A percentile compares a stretch with the other conserved stretches of the same genome.
Conservation (phyloP, 2,797 vertebrate genomes). For the Petrocephalus schoutedeni region DNA sequence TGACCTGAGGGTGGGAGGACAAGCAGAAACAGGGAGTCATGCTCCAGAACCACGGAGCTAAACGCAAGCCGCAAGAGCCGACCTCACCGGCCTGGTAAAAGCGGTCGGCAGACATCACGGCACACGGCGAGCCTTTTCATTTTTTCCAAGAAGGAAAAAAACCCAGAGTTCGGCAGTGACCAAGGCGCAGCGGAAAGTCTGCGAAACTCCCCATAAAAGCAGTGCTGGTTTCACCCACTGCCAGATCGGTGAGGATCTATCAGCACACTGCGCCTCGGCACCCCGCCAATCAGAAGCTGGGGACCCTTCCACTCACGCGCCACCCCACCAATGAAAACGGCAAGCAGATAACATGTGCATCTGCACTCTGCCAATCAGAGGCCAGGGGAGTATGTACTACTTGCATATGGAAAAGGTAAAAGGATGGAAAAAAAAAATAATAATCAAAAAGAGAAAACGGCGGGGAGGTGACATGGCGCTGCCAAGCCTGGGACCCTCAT, state of each 20-base stretch:
- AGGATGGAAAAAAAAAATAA: not conserved
- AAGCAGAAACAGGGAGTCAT: slow-evolving; percentile 1
- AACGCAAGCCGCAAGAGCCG: not conserved
- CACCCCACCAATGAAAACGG: slow-evolving; percentile 7
- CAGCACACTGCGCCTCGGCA: slow-evolving; percentile 19
- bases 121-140: slow-evolving; percentile 36
- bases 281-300: not conserved
- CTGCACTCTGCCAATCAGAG: not conserved
- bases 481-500: slow-evolving; percentile 46
- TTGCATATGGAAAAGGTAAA: not conserved
- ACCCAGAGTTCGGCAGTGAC: slow-evolving; percentile 43
- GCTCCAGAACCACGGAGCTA: not conserved
- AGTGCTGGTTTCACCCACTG: slow-evolving; percentile 53
- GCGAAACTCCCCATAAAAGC: slow-evolving; percentile 59
- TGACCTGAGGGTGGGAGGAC: slow-evolving; percentile 63
- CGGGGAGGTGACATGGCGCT: slow-evolving; percentile 29
- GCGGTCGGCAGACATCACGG: not conserved
- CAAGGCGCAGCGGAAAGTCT: slow-evolving; percentile 48
- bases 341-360: not conserved
- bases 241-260: slow-evolving; percentile 52
- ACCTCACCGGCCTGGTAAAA: not conserved
- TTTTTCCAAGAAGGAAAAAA: slow-evolving; percentile 30
- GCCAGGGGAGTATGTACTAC: not conserved
- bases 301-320: slow-evolving; percentile 41
- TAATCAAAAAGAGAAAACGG: not conserved